Percentiles rank a stretch among this genome's conserved stretches.
phyloP scores from a whole-genome alignment of 2,888 invertebrate species.

The Ctena decussata region DNA sequence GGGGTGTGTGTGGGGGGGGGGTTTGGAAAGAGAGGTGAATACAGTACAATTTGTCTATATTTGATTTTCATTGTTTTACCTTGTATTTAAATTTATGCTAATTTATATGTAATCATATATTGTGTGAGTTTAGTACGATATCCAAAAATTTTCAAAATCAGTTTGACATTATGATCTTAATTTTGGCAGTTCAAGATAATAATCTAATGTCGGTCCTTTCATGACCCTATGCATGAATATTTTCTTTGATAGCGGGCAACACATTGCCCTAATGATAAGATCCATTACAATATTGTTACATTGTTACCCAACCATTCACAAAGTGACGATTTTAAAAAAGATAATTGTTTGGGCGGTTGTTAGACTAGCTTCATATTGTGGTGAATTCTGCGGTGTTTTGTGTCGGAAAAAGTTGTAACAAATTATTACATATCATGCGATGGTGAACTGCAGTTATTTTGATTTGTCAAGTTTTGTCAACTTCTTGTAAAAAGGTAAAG shows the following conservation, averaged over 20 bases:
- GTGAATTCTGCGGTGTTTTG: no score
- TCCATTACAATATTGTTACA: constrained; percentile 6
- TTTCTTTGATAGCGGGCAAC: neutral
- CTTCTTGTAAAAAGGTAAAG: no score
- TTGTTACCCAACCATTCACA: neutral
- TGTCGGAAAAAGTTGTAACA: no score
- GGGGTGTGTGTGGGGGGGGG: no score
- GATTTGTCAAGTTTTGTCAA: no score
- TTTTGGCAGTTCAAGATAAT: neutral
- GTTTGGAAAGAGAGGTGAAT: no score
- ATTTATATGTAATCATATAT: no score
- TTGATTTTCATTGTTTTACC: no score
- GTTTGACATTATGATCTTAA: neutral
- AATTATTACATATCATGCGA: no score
- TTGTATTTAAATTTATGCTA: no score
- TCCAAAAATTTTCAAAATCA: neutral
- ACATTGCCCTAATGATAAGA: neutral
- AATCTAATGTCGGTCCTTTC: neutral
- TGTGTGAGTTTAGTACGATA: neutral
- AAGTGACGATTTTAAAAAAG: neutral
- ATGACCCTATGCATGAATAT: constrained; percentile 2
- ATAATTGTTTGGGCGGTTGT: neutral
- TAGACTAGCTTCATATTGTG: neutral
- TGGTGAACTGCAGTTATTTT: no score
- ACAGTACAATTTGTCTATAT: no score